A percentile compares a stretch with the other conserved stretches of the same genome.
Conservation (phyloP, 2,888 invertebrate genomes). For the Pachliopta kotzebuea region DNA sequence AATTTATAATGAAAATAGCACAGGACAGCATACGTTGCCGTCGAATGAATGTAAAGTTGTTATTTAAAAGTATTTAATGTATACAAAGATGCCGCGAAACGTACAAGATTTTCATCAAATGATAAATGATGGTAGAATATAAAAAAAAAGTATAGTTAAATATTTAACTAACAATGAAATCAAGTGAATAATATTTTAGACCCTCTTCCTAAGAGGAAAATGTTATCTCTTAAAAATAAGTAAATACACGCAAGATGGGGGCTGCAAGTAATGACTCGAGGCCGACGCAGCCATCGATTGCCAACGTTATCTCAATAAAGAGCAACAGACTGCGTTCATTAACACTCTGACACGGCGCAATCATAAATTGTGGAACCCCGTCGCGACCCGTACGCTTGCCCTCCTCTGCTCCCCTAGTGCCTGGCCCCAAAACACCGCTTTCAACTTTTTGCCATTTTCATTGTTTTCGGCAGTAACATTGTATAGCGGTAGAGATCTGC, state of each 20-base stretch:
- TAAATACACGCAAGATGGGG: constrained; percentile 66
- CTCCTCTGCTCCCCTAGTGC: constrained; percentile 54
- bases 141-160: not conserved
- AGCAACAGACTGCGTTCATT: constrained; percentile 78
- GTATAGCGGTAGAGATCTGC: constrained; percentile 70
- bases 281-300: constrained; percentile 52
- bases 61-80: no score
- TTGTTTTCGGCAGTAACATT: constrained; percentile 73
- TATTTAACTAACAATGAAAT: not conserved
- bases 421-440: constrained; percentile 64
- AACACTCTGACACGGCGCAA: constrained; percentile 77
- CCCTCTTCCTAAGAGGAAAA: not conserved
- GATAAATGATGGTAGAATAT: not conserved
- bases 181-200: not conserved
- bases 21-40: no score
- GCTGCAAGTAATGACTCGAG: constrained; percentile 70
- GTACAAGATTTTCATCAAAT: no score
- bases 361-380: constrained; percentile 79
- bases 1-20: no score
- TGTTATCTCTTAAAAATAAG: constrained; percentile 41
- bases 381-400: constrained; percentile 71
- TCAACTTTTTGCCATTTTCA: constrained; percentile 74
- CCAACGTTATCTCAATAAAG: constrained; percentile 79
- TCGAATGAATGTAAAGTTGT: no score
- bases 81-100: no score